phyloP scores from a whole-genome alignment of 2,888 invertebrate species.

The Masnerella sp. region DNA sequence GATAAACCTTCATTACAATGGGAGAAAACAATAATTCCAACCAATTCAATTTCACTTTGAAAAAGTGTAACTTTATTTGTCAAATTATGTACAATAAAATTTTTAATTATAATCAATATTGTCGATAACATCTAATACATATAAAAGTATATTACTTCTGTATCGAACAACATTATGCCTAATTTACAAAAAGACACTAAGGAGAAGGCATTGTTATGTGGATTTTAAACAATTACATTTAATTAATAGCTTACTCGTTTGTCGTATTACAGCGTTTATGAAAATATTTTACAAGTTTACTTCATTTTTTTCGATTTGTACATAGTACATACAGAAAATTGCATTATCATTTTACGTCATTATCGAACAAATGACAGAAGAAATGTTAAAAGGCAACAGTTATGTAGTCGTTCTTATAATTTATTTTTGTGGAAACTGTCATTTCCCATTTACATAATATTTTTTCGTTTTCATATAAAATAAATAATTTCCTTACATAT shows the following conservation, averaged over 20 bases:
- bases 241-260: constrained; percentile 18
- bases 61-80: too few species aligned
- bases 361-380: constrained; percentile 40
- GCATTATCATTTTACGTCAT: constrained; percentile 44
- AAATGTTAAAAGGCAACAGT: constrained; percentile 60
- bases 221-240: constrained; percentile 16
- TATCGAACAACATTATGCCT: constrained; percentile 40
- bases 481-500: constrained; percentile 46
- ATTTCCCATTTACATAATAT: background rate
- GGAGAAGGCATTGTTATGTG: constrained; percentile 13
- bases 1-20: too few species aligned
- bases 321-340: constrained; percentile 72
- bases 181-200: constrained; percentile 39
- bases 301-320: constrained; percentile 68
- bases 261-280: background rate
- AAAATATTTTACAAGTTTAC: constrained; percentile 52
- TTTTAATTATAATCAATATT: constrained; percentile 45
- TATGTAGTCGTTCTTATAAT: background rate
- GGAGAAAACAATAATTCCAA: too few species aligned
- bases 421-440: background rate
- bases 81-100: constrained; percentile 56
- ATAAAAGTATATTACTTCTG: constrained; percentile 26
- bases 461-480: constrained; percentile 28
- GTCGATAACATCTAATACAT: constrained; percentile 34
- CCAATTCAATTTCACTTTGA: too few species aligned